Conservation (phyloP, 30 jellyfish, hydroid and myxozoan species). For the Aurelia aurita complex sp. Pacific region DNA sequence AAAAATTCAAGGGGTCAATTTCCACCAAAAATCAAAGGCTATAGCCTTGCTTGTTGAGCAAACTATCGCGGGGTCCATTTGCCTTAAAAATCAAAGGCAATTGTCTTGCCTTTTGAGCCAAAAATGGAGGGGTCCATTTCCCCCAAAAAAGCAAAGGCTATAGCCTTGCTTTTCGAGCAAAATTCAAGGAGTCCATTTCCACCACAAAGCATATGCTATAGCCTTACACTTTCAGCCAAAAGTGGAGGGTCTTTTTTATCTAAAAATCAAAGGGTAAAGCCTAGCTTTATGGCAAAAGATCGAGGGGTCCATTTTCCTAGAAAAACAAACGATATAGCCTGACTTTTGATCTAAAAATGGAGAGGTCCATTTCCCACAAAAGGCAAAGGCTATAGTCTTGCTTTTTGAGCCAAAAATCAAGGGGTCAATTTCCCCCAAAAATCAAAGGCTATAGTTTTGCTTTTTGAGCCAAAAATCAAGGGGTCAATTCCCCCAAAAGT, state of each 20-base stretch:
- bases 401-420: neutral
- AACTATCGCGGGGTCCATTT: neutral
- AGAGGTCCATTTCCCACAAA: too few species aligned
- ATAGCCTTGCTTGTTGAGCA: too few species aligned
- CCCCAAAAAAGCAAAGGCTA: too few species aligned
- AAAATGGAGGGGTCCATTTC: too few species aligned
- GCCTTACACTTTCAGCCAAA: neutral
- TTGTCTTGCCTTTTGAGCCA: too few species aligned
- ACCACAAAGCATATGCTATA: neutral
- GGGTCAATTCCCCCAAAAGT: neutral
- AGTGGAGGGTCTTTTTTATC: neutral
- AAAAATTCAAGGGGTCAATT: neutral
- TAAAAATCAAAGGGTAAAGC: too few species aligned
- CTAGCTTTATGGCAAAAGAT: neutral
- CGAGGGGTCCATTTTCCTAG: neutral
- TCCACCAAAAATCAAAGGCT: too few species aligned
- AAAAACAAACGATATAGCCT: neutral
- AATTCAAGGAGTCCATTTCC: neutral
- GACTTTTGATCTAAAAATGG: too few species aligned
- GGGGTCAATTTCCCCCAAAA: too few species aligned
- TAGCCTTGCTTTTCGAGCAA: constrained; percentile 1
- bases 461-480: neutral
- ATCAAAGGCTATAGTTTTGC: neutral
- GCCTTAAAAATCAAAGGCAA: too few species aligned
- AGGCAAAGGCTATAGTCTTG: too few species aligned